phyloP scores from a whole-genome alignment of 2,797 vertebrate species.

The Enteromius radiatus region DNA sequence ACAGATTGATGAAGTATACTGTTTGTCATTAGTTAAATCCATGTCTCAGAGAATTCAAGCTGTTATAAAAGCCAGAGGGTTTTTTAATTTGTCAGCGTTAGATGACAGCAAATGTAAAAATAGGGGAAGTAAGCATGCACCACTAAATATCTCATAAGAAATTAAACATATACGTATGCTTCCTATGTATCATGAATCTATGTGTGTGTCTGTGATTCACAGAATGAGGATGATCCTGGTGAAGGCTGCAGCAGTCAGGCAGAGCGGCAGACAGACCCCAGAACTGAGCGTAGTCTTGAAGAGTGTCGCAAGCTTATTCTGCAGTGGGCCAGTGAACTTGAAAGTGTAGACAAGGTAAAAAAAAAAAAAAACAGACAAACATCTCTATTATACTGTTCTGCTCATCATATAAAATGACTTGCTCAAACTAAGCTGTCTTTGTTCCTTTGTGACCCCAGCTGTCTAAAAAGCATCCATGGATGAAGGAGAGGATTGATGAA shows the following conservation, averaged over 20 bases:
- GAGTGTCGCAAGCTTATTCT: conserved; percentile 79
- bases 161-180: neutral
- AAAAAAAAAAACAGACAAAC: neutral
- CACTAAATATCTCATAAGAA: neutral
- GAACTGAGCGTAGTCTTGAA: conserved; percentile 70
- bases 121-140: neutral
- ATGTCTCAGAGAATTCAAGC: no score
- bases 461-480: conserved; percentile 60
- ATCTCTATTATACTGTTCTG: neutral
- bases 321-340: conserved; percentile 78
- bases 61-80: no score
- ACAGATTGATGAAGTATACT: no score
- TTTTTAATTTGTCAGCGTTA: no score
- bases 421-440: neutral
- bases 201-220: conserved; percentile 38
- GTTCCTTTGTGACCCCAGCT: conserved; percentile 57
- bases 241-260: conserved; percentile 48
- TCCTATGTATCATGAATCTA: neutral
- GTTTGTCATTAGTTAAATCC: no score
- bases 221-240: conserved; percentile 37
- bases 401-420: neutral
- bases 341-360: conserved; percentile 70
- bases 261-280: conserved; percentile 50
- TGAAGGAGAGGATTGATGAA: conserved; percentile 41
- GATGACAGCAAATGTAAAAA: neutral